Evolutionary conservation across 2,113 vertebrate species (phyloP).

Genomic region (Hippolais icterina): DNA sequence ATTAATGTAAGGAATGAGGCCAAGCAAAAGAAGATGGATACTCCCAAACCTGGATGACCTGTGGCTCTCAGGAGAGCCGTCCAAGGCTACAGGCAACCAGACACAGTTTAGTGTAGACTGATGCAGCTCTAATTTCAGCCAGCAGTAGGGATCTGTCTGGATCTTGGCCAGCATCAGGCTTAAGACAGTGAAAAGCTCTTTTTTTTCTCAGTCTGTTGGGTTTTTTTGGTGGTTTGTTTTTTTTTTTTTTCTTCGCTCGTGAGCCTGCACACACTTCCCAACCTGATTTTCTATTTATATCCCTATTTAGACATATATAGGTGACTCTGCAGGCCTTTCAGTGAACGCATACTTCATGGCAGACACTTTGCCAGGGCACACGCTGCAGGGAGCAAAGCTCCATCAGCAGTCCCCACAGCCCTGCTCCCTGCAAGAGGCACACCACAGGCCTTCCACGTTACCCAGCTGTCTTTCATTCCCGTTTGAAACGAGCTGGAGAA

Average conservation of each 20-base stretch:
- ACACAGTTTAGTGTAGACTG: not conserved
- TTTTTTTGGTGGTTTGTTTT: too few relatives aligned
- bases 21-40: not conserved
- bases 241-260: not conserved
- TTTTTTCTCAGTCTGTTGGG: not conserved
- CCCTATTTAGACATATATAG: not conserved
- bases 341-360: not conserved
- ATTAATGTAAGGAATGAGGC: not conserved
- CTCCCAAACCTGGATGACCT: not conserved
- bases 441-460: not conserved
- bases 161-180: not conserved
- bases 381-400: not conserved
- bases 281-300: not conserved
- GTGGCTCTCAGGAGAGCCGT: not conserved
- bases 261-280: not conserved
- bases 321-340: not conserved
- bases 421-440: fast-evolving
- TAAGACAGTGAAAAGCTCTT: not conserved
- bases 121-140: not conserved
- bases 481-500: not conserved
- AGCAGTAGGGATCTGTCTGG: not conserved
- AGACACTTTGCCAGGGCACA: not conserved
- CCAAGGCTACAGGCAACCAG: not conserved
- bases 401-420: not conserved
- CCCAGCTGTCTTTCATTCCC: not conserved